Conservation (phyloP, 2,888 invertebrate species). For the Epirrita christyi region DNA sequence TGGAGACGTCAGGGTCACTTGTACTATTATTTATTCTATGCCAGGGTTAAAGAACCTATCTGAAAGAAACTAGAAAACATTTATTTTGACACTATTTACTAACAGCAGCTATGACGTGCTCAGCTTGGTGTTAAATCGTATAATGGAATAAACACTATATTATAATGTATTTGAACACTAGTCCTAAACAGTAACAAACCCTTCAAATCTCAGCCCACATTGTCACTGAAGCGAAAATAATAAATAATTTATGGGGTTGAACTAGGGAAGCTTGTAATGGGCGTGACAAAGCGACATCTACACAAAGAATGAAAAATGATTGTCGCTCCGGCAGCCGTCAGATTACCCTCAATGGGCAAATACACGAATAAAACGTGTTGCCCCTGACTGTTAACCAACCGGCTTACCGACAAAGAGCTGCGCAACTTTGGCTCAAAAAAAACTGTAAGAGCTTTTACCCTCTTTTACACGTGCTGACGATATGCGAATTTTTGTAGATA, state of each 20-base stretch:
- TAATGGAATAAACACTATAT: not conserved
- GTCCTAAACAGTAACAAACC: not conserved
- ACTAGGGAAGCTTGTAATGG: slow-evolving; percentile 44
- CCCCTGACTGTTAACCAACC: too few relatives aligned
- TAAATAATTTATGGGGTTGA: slow-evolving; percentile 57
- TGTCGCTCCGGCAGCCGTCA: slow-evolving; percentile 34
- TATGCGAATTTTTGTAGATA: too few relatives aligned
- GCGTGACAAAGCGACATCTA: slow-evolving; percentile 55
- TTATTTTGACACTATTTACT: too few relatives aligned
- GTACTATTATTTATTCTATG: too few relatives aligned
- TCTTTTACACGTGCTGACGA: too few relatives aligned
- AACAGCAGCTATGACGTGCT: not conserved
- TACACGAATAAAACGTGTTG: slow-evolving; percentile 1
- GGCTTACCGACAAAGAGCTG: too few relatives aligned
- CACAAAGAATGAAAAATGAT: slow-evolving; percentile 72
- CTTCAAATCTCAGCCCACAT: slow-evolving; percentile 4
- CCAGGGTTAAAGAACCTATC: not conserved
- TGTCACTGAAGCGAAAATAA: slow-evolving; percentile 40
- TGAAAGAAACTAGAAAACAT: too few relatives aligned
- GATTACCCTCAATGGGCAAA: slow-evolving; percentile 22
- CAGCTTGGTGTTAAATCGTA: not conserved
- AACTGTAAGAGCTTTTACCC: too few relatives aligned
- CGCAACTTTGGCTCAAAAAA: too few relatives aligned
- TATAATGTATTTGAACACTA: not conserved
- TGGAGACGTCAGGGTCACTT: not conserved